phyloP scores from a whole-genome alignment of 1,140 invertebrate species.

The Lysiphlebus fabarum region DNA sequence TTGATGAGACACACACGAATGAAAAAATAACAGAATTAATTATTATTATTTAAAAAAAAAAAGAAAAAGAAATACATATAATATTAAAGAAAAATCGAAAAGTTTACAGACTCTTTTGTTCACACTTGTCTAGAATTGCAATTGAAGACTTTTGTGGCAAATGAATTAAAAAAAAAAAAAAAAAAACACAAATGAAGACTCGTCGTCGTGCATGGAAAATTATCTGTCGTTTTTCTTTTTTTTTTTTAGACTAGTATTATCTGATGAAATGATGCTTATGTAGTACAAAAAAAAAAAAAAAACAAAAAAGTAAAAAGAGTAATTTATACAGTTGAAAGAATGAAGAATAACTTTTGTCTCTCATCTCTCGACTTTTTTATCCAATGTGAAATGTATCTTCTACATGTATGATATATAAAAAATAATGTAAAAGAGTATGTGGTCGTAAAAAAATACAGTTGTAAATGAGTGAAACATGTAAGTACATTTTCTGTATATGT shows the following conservation, averaged over 20 bases:
- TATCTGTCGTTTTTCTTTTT: neutral
- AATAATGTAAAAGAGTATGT: neutral
- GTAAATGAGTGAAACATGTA: too few species aligned
- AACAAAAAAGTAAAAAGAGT: conserved; percentile 29
- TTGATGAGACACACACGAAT: conserved; percentile 17
- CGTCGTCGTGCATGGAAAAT: too few species aligned
- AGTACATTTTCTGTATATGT: too few species aligned
- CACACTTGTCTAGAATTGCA: conserved; percentile 16
- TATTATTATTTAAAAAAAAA: conserved; percentile 16
- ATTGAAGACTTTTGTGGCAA: conserved; percentile 23
- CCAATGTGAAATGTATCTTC: neutral
- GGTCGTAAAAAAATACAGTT: too few species aligned
- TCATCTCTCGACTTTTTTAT: conserved; percentile 8
- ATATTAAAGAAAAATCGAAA: conserved; percentile 14
- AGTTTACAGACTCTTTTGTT: conserved; percentile 23
- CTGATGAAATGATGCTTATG: conserved; percentile 20
- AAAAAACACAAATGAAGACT: too few species aligned
- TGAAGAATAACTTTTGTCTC: conserved; percentile 23
- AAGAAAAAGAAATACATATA: conserved; percentile 5
- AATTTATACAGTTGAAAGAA: conserved; percentile 28
- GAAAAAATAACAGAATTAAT: conserved; percentile 15
- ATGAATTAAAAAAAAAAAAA: conserved; percentile 1
- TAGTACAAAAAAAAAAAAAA: neutral
- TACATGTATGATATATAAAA: conserved; percentile 9
- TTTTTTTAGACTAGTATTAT: conserved; percentile 8